These are phyloP conservation scores for Anoplophora glabripennis DNA, from an alignment of 1,140 invertebrate species.

Conservation along the genomic window DNA sequence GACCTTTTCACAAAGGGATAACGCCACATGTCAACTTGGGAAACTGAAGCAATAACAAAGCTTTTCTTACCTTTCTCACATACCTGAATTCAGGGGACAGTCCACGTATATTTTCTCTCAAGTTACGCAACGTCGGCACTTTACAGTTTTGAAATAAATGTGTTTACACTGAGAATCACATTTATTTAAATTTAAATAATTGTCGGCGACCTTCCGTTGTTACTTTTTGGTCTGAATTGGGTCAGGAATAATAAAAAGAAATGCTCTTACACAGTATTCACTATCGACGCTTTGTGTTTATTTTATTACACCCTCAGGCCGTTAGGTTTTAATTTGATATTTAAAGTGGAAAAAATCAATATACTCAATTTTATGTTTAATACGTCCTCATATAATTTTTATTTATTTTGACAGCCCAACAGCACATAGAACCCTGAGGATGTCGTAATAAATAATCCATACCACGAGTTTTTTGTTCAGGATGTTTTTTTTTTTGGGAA, in stretches of 20 bases:
- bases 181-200: neutral
- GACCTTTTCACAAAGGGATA: constrained; percentile 4
- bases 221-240: neutral
- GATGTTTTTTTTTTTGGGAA: constrained; percentile 6
- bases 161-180: neutral
- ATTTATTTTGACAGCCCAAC: neutral
- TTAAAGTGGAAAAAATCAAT: too few relatives aligned
- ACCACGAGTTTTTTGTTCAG: neutral
- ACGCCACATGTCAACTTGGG: constrained; percentile 7
- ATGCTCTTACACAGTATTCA: too few relatives aligned
- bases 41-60: constrained; percentile 3
- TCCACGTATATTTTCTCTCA: neutral
- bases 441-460: neutral
- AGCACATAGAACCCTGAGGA: neutral
- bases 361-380: too few relatives aligned
- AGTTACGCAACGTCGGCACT: neutral
- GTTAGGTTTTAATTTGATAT: too few relatives aligned
- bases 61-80: constrained; percentile 4
- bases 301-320: too few relatives aligned
- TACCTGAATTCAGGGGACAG: neutral
- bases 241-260: neutral
- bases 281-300: too few relatives aligned
- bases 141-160: neutral
- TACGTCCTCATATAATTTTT: neutral
- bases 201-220: neutral